Base-by-base conservation (phyloP, 2,113 vertebrate genomes). In the Aptenodytes forsteri region DNA sequence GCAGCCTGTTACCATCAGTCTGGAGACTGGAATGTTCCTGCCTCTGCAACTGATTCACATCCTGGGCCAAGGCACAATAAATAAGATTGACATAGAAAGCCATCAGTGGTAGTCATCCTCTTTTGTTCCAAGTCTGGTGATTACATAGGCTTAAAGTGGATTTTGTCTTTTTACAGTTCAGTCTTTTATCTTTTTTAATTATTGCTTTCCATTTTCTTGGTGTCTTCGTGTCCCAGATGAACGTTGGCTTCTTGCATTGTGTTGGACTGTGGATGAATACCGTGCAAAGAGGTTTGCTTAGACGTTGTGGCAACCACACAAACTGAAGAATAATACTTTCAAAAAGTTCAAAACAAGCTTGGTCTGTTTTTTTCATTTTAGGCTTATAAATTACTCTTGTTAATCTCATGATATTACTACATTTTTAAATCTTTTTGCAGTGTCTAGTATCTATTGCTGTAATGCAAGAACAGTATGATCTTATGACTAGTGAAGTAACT, bases 51-150 rank as follows among this genome's bases (percentile, higher is more conserved):
- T 85, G 77, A 69, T 95, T 83, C 83, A 50, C 44, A 38, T 66
- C 8, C 55, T 49, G 46, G 20, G 46, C 65, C 58, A 87, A 82
- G 59, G 73, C 65, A 32, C 77, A 75, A 26, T 83, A 92, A 76
- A 61, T 46, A 65, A 96, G 75, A 55, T 64, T 72, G 50, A 49
- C 7, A 46, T 34, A 75, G 76, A 89, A 93, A 72, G n/a, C 32
- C 46, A 22, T 88, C 34, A 70, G 32, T 54, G 78, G 56, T 71
- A 78, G 30, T 52, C 66, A 87, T 89, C 64, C 42, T 62, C 94
- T 89, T 90, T 89, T 92, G 38, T 83, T 91, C 17, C 27, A 79
- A 58, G 61, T 87, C 79, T 77, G 70, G 13, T 58, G 67, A 82
- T 80, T 80, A 44, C 27, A 55, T 61, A 42, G 65, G 26, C 67